Conservation (phyloP, 30 jellyfish, hydroid and myxozoan genomes). For the Hydra vulgaris region DNA sequence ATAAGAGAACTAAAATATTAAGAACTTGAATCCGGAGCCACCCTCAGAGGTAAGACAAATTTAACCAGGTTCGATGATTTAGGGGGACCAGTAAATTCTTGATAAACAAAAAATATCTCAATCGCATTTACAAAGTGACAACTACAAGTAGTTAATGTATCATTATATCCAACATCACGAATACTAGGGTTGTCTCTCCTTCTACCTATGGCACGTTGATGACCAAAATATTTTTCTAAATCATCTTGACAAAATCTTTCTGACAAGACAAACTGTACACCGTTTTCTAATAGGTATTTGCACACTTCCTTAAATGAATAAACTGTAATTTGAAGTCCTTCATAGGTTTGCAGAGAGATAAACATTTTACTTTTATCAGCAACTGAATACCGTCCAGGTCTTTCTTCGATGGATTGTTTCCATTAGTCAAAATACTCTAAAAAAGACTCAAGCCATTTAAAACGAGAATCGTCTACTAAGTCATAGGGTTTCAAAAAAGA, state of each 20-base stretch:
- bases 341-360: conserved; percentile 44
- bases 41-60: too few relatives aligned
- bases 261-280: conserved; percentile 23
- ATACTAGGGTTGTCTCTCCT: too few relatives aligned
- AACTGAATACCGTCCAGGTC: conserved; percentile 23
- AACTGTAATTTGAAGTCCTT: conserved; percentile 41
- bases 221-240: too few relatives aligned
- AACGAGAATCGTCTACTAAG: conserved; percentile 26
- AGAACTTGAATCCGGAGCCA: too few relatives aligned
- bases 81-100: too few relatives aligned
- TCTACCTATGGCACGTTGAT: too few relatives aligned
- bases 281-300: conserved; percentile 27
- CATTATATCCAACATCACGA: too few relatives aligned
- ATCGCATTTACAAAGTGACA: too few relatives aligned
- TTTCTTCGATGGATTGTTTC: conserved; percentile 37
- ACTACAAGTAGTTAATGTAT: too few relatives aligned
- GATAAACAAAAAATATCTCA: too few relatives aligned
- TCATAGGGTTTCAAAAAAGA: conserved; percentile 24
- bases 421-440: conserved; percentile 26
- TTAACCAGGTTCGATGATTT: too few relatives aligned
- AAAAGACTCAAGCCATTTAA: conserved; percentile 34
- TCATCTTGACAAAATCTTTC: conserved; percentile 18
- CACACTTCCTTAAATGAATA: conserved; percentile 17
- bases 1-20: too few relatives aligned
- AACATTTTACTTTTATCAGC: conserved; percentile 40